Evolutionary conservation across 2,113 vertebrate genomes (phyloP), one percentile per base, ranked within the genome.

Genomic region (Hemichromis elongatus): DNA sequence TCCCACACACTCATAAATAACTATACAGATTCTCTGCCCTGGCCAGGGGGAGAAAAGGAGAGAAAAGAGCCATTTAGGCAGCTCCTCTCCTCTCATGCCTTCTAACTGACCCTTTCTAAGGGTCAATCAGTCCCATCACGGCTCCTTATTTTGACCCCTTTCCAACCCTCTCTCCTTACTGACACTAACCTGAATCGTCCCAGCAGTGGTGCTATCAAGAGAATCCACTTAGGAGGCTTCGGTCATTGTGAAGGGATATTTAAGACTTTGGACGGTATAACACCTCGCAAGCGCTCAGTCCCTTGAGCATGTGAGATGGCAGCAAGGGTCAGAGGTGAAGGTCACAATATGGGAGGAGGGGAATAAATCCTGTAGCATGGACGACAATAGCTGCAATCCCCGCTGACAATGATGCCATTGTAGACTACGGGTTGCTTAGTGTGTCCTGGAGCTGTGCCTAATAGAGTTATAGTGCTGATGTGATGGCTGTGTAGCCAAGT

Each of bases 1-100:
- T 94, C 95, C 93, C 92, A 95, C 94, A 95, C 90, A 8, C 93
- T 94, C 92, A 94, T 94, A 95, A 95, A 95, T 94, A 95, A 95
- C 93, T 90, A 92, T 90, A 88, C 90, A 90, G 86, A 91, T 89
- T 73, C 88, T 90, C 85, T 84, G 90, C 79, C 84, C 81, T 52
- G 90, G 86, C 91, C 92, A 87, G 77, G 86, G 88, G 91, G 89
- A 91, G 84, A 87, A 86, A 87, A 8, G 73, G 66, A 92, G 90
- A 95, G 92, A 95, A 95, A 93, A 91, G 93, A 87, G 83, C 91
- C 91, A 94, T 95, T 95, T 95, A 95, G 89, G 78, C 82, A 89
- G 87, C 89, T 93, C 84, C 92, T 91, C 86, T 92, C 89, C 93
- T 92, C 93, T 92, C 92, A 90, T 91, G 93, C 91, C 93, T 92